These are phyloP conservation scores for Galaxea fascicularis DNA, from an alignment of 92 coral and sea anemone species.

Conservation along the genomic window DNA sequence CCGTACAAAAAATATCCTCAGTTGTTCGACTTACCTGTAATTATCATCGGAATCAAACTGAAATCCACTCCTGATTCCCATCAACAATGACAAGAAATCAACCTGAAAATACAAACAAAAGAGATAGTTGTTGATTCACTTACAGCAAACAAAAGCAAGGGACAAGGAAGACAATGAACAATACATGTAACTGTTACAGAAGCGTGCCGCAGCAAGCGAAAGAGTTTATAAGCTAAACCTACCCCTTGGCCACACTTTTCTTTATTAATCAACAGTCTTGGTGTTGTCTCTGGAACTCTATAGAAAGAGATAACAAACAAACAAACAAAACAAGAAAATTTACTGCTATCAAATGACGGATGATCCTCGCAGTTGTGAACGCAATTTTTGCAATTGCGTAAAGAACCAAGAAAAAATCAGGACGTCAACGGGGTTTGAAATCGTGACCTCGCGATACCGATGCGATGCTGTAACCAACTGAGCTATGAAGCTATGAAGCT, in stretches of 20 bases:
- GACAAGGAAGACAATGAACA: not conserved
- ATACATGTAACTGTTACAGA: too few species aligned
- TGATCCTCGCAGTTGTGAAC: too few species aligned
- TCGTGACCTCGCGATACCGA: too few species aligned
- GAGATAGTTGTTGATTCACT: not conserved
- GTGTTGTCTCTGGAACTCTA: slow-evolving; percentile 86
- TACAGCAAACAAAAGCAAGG: not conserved
- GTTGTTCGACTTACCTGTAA: too few species aligned
- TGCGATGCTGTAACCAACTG: too few species aligned
- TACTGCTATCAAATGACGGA: not conserved
- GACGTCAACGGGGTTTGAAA: too few species aligned
- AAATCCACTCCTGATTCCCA: slow-evolving; percentile 86
- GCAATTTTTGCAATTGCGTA: too few species aligned
- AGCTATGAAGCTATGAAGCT: too few species aligned
- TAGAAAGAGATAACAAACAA: not conserved
- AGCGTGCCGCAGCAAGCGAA: too few species aligned
- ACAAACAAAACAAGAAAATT: not conserved
- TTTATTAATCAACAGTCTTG: slow-evolving; percentile 91
- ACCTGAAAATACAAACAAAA: slow-evolving; percentile 26
- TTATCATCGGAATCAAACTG: slow-evolving; percentile 86
- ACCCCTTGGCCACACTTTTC: slow-evolving; percentile 87
- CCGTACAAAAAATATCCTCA: too few species aligned
- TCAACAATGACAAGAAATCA: slow-evolving; percentile 59
- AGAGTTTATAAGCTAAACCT: not conserved
- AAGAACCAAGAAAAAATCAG: too few species aligned